Evolutionary conservation across 2,888 invertebrate species (phyloP).

Genomic region (Caenorhabditis japonica): DNA sequence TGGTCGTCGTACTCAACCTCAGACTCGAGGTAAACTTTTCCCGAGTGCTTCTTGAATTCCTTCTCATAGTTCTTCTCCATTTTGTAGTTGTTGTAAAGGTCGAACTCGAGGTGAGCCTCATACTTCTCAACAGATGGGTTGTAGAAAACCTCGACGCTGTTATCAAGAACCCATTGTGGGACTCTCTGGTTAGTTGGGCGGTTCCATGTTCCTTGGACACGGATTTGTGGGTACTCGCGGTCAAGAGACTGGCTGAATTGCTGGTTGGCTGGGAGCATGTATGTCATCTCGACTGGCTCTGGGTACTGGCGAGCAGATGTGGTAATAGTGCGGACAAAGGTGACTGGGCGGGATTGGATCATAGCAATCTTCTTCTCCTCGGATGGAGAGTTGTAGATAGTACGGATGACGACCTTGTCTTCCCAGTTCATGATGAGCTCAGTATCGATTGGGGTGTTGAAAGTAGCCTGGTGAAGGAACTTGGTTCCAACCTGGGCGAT

Average conservation of each 20-base stretch:
- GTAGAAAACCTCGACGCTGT: slow-evolving; percentile 51
- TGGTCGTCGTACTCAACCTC: slow-evolving; percentile 52
- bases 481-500: slow-evolving; percentile 66
- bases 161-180: slow-evolving; percentile 50
- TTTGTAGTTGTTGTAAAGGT: slow-evolving; percentile 53
- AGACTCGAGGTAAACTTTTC: slow-evolving; percentile 37
- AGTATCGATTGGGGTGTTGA: slow-evolving; percentile 57
- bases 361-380: slow-evolving; percentile 54
- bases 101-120: slow-evolving; percentile 42
- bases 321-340: slow-evolving; percentile 59
- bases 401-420: slow-evolving; percentile 51
- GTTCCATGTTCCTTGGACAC: slow-evolving; percentile 49
- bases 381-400: slow-evolving; percentile 50
- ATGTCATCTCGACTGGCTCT: slow-evolving; percentile 54
- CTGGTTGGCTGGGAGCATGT: slow-evolving; percentile 42
- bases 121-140: slow-evolving; percentile 40
- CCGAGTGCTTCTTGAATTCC: slow-evolving; percentile 44
- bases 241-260: slow-evolving; percentile 33
- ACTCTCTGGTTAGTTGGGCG: slow-evolving; percentile 38
- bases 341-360: slow-evolving; percentile 67
- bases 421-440: slow-evolving; percentile 54
- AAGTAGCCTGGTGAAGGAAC: slow-evolving; percentile 60
- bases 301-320: slow-evolving; percentile 60
- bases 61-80: slow-evolving; percentile 44
- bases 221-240: slow-evolving; percentile 39